Evolutionary conservation across 1,140 invertebrate species (phyloP).

Genomic region (Chrysoperla carnea): DNA sequence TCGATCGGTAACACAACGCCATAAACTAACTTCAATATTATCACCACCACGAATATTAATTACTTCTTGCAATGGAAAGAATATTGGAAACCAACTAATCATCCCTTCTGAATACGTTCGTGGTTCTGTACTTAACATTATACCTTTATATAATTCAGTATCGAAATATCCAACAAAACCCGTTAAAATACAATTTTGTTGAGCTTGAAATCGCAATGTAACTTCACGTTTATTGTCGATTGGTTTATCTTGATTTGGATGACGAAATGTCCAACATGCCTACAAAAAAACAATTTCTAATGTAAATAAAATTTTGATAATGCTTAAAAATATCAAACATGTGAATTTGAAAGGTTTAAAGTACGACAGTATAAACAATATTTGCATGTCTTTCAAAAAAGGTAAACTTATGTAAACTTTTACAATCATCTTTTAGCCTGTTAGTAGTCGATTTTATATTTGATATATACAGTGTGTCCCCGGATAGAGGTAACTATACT

Average conservation of each 20-base stretch:
- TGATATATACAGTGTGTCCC: no score
- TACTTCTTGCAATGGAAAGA: constrained; percentile 79
- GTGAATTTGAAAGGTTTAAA: no score
- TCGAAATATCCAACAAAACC: constrained; percentile 95
- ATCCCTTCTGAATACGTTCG: constrained; percentile 73
- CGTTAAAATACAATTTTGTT: constrained; percentile 65
- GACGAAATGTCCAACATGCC: constrained; percentile 70
- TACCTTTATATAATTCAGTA: constrained; percentile 63
- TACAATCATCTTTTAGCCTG: no score
- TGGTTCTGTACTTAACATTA: constrained; percentile 79
- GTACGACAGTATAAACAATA: no score
- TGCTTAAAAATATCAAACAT: no score
- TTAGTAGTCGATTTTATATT: no score
- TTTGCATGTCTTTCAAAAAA: no score
- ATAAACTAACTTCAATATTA: constrained; percentile 66
- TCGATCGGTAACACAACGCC: constrained; percentile 55
- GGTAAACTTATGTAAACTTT: no score
- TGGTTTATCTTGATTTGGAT: constrained; percentile 52
- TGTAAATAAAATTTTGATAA: no score
- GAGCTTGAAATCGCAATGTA: constrained; percentile 46
- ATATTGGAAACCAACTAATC: constrained; percentile 96
- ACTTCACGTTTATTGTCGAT: constrained; percentile 64
- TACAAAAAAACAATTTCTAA: constrained; percentile 14
- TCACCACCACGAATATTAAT: constrained; percentile 49
- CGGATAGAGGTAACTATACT: no score